Conservation (phyloP, 2,113 vertebrate genomes). For the Prinia subflava region DNA sequence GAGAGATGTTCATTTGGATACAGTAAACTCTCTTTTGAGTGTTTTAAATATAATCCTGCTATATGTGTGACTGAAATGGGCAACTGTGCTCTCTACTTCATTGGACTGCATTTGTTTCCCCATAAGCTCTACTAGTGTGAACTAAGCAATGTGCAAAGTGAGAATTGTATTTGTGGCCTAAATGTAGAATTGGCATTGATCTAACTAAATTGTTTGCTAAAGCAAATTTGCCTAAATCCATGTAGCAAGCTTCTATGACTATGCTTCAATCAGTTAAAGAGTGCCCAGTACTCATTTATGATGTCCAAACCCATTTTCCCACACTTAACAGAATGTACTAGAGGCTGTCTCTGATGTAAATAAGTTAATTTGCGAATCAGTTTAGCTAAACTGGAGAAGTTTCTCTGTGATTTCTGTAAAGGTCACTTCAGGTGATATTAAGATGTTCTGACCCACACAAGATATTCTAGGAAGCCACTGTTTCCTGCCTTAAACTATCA, state of each 20-base stretch:
- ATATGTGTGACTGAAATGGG: neutral
- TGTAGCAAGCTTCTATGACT: neutral
- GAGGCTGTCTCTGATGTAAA: neutral
- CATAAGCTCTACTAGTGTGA: neutral
- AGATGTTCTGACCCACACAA: neutral
- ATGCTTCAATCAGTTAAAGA: neutral
- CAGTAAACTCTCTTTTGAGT: neutral
- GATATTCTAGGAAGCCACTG: neutral
- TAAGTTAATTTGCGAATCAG: neutral
- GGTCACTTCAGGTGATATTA: neutral
- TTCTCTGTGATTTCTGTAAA: neutral
- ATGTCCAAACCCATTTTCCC: neutral
- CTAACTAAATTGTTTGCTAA: neutral
- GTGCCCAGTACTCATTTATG: neutral
- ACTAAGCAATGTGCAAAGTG: neutral
- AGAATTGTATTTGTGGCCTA: neutral
- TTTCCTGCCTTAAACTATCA: neutral
- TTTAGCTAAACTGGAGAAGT: neutral
- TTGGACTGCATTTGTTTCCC: neutral
- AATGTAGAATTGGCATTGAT: neutral
- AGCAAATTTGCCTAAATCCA: neutral
- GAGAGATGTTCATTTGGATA: neutral
- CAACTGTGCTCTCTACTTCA: neutral
- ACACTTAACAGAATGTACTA: neutral
- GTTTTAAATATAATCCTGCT: neutral